Percentiles rank a stretch among this genome's conserved stretches.
Conservation (phyloP, 2,888 invertebrate genomes). For the Patella ulyssiponensis region DNA sequence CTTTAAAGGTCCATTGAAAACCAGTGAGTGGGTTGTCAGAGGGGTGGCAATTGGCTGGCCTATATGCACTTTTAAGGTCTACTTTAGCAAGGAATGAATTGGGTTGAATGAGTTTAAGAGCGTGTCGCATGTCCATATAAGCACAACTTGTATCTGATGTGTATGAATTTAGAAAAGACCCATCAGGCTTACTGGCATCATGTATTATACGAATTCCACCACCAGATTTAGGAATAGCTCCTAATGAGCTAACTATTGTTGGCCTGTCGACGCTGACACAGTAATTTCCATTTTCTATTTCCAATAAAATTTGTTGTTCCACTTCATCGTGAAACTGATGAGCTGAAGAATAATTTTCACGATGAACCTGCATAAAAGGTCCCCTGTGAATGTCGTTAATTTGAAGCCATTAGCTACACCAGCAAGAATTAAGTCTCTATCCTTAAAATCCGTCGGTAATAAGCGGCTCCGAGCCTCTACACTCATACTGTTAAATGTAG, state of each 20-base stretch:
- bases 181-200: slow-evolving; percentile 4
- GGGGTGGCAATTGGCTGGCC: not conserved
- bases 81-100: slow-evolving; percentile 2
- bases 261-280: not conserved
- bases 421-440: not conserved
- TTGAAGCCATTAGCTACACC: not conserved
- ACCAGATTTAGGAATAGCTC: not conserved
- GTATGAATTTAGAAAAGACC: not conserved
- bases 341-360: not conserved
- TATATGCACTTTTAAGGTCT: slow-evolving; percentile 11
- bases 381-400: not conserved
- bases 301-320: not conserved
- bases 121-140: slow-evolving; percentile 8
- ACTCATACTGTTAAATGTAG: not conserved
- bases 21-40: not conserved
- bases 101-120: not conserved
- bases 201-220: slow-evolving; percentile 9
- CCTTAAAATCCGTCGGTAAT: not conserved
- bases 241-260: not conserved
- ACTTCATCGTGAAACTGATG: not conserved
- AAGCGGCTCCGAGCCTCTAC: not conserved
- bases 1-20: slow-evolving; percentile 4
- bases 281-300: not conserved
- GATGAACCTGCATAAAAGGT: not conserved
- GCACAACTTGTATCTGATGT: slow-evolving; percentile 7